Conservation (phyloP, 2,888 invertebrate genomes). For the Dasysyrphus albostriatus region DNA sequence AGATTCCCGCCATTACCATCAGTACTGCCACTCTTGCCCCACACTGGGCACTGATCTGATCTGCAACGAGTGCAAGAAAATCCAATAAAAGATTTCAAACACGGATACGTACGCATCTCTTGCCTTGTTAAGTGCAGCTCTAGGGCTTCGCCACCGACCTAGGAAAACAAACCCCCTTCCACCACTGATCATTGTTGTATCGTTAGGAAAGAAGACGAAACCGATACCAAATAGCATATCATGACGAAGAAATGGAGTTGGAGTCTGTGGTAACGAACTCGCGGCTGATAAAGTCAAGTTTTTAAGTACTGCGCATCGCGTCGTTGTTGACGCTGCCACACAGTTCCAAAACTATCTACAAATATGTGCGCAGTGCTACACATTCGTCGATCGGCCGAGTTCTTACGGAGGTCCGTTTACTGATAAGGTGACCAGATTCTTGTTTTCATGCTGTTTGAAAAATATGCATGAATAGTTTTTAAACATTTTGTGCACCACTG, state of each 20-base stretch:
- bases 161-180: slow-evolving; percentile 21
- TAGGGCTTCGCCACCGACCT: slow-evolving; percentile 69
- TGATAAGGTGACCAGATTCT: slow-evolving; percentile 5
- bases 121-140: slow-evolving; percentile 72
- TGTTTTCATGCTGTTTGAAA: too few species aligned
- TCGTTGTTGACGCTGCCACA: slow-evolving; percentile 26
- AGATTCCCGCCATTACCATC: slow-evolving; percentile 28
- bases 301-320: slow-evolving; percentile 65
- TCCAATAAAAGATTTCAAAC: slow-evolving; percentile 75
- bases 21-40: not conserved
- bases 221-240: slow-evolving; percentile 50
- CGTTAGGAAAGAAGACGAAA: slow-evolving; percentile 62
- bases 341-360: slow-evolving; percentile 61
- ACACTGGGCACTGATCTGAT: slow-evolving; percentile 56
- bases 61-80: slow-evolving; percentile 70
- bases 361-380: slow-evolving; percentile 65
- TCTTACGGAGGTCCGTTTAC: slow-evolving; percentile 58
- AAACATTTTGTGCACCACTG: too few species aligned
- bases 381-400: slow-evolving; percentile 64
- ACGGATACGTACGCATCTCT: slow-evolving; percentile 75
- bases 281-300: slow-evolving; percentile 67
- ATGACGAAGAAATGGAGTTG: slow-evolving; percentile 42
- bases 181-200: slow-evolving; percentile 5
- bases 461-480: too few species aligned
- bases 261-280: slow-evolving; percentile 63